These are phyloP conservation scores for Dolichopus griseipennis DNA, from an alignment of 2,888 invertebrate genomes.

Conservation along the genomic window DNA sequence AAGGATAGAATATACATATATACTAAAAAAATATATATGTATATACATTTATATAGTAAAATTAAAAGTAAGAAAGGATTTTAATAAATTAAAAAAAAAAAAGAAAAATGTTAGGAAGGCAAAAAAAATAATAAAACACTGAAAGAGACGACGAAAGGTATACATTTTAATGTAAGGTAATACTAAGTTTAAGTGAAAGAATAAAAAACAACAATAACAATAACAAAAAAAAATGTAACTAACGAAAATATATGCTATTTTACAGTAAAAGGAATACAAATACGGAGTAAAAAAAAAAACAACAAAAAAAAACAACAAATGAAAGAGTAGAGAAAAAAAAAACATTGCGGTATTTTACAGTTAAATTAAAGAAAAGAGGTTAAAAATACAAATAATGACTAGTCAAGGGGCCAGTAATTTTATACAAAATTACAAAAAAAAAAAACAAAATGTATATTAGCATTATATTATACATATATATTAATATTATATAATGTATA, in stretches of 20 bases:
- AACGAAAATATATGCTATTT: background rate
- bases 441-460: too few species aligned
- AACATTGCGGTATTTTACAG: background rate
- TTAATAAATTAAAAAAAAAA: constrained; percentile 4
- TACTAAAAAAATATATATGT: too few species aligned
- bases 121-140: background rate
- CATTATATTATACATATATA: too few species aligned
- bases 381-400: background rate
- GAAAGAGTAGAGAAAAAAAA: too few species aligned
- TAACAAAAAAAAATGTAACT: background rate
- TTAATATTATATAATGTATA: too few species aligned
- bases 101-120: background rate
- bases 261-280: too few species aligned
- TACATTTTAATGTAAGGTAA: background rate
- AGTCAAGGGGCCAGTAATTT: background rate
- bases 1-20: background rate
- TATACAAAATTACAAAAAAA: too few species aligned
- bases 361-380: background rate
- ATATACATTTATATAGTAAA: background rate
- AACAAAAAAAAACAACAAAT: too few species aligned
- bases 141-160: background rate
- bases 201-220: background rate
- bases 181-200: background rate
- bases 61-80: background rate
- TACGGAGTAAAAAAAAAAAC: too few species aligned